Evolutionary conservation across 1,140 invertebrate species (phyloP).

Genomic region (Pseudachorutes palmiensis): DNA sequence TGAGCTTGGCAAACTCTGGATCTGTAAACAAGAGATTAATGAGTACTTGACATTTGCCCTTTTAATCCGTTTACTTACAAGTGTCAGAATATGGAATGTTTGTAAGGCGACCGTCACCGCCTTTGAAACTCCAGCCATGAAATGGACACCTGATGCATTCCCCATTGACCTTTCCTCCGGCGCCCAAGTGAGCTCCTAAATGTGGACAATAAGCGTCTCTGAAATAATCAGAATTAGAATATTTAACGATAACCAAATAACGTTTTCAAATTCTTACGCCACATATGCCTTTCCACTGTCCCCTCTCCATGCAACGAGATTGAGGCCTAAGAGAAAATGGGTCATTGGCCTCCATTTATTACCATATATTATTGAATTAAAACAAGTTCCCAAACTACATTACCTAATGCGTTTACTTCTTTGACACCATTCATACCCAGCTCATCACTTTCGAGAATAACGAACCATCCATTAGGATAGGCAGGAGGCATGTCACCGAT

Average conservation of each 20-base stretch:
- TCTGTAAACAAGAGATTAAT: constrained; percentile 8
- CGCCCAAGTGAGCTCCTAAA: constrained; percentile 51
- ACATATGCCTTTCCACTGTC: constrained; percentile 45
- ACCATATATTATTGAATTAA: background rate
- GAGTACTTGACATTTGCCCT: no score
- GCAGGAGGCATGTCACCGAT: constrained; percentile 45
- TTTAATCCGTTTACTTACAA: no score
- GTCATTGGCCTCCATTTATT: background rate
- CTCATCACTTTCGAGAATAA: constrained; percentile 46
- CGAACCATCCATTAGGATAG: constrained; percentile 55
- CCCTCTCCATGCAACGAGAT: constrained; percentile 48
- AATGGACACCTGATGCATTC: constrained; percentile 54
- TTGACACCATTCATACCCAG: constrained; percentile 17
- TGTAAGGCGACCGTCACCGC: constrained; percentile 47
- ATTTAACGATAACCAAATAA: background rate
- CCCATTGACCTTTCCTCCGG: constrained; percentile 47
- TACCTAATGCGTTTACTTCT: constrained; percentile 30
- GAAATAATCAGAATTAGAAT: background rate
- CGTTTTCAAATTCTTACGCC: constrained; percentile 29
- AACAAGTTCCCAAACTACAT: background rate
- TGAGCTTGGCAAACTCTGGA: constrained; percentile 50
- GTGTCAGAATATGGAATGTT: constrained; percentile 49
- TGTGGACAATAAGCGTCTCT: constrained; percentile 54
- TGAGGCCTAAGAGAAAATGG: constrained; percentile 42
- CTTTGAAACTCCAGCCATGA: constrained; percentile 54